Base-by-base conservation (phyloP, 2,888 invertebrate genomes). In the Sminthurinus aureus region DNA sequence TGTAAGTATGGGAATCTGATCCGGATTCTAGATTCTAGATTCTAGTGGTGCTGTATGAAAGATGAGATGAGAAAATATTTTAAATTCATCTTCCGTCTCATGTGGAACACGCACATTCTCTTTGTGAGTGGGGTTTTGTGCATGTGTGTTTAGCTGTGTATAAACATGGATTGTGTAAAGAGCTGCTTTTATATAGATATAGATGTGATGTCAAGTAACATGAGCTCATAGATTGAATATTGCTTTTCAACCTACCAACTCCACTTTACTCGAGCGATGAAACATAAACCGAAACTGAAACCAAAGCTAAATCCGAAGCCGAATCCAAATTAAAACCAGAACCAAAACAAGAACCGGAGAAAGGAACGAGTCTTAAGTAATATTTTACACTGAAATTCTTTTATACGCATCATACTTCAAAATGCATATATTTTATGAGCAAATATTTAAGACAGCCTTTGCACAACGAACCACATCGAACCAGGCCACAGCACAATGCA, bases 181-280 rank as follows among this genome's bases (percentile, higher is more conserved):
- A 52, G 52, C 13, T 52, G n/a, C n/a, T n/a, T n/a, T n/a, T n/a
- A n/a, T n/a, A n/a, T n/a, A n/a, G n/a, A n/a, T n/a, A n/a, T 64
- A 20, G 15, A 24, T 8, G 71, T 26, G 24, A 13, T 26, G 24
- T 12, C 0, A 18, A 67, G 9, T 18, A 20, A 67, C 11, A 67
- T 22, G 71, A 26, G 71, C 71, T 71, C 24, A 71, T 71, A 24
- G 71, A 71, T 71, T 71, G 71, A 71, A 71, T 71, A 71, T 71
- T 71, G 71, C 71, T 71, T 71, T 71, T 24, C 24, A 26, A 71
- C 24, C 38, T 38, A 38, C 38, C 1, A 38, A 6, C 38, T 38
- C 6, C 38, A 24, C 24, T 71, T 71, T 71, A 71, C 22, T 24
- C 12, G 71, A 71, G 26, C 26, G 71, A 71, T 71, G 71, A 71